A percentile compares a stretch with the other conserved stretches of the same genome.
Conservation (phyloP, 2,113 vertebrate species). For the Opisthocomus hoazin region DNA sequence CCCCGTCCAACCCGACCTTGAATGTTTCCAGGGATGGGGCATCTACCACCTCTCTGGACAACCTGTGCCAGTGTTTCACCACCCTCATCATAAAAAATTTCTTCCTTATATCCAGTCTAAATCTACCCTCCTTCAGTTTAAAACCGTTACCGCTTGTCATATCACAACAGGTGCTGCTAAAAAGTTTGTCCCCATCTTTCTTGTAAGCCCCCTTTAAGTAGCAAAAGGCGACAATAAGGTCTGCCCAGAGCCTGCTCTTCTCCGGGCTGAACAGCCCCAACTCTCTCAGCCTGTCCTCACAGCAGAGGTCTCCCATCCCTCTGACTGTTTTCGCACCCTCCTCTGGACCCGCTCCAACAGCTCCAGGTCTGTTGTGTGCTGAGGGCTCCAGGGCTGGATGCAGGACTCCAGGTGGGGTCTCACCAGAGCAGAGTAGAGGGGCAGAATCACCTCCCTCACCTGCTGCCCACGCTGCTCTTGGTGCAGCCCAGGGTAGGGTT, state of each 20-base stretch:
- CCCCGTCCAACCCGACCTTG: not conserved
- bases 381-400: not conserved
- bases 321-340: not conserved
- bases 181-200: not conserved
- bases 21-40: not conserved
- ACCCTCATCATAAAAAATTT: not conserved
- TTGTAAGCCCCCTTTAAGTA: not conserved
- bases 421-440: not conserved
- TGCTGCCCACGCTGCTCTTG: not conserved
- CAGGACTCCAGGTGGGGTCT: not conserved
- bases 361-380: fast-evolving
- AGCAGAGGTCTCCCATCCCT: not conserved
- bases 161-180: not conserved
- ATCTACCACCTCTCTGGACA: not conserved
- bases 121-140: not conserved
- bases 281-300: not conserved
- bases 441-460: not conserved
- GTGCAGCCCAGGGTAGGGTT: fast-evolving
- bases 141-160: not conserved
- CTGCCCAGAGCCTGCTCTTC: not conserved
- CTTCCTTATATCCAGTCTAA: not conserved
- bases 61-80: not conserved
- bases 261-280: not conserved
- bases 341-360: not conserved
- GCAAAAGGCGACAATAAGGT: not conserved